Conservation (phyloP, 2,113 vertebrate genomes). For the Ptilorrhoa leucosticta region DNA sequence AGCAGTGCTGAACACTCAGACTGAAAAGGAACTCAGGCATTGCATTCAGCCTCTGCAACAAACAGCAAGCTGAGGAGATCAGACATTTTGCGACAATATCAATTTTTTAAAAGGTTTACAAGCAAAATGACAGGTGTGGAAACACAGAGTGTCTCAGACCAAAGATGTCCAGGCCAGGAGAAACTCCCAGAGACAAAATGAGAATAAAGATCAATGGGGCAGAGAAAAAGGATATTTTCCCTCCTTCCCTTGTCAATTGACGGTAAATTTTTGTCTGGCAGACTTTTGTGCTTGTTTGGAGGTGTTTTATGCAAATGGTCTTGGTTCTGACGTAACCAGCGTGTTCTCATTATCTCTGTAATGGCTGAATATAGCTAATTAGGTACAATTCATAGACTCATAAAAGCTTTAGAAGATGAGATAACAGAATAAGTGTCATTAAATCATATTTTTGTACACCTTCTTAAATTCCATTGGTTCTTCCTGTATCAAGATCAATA, state of each 20-base stretch:
- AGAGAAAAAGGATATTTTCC: not conserved
- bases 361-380: not conserved
- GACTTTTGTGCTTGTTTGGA: not conserved
- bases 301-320: not conserved
- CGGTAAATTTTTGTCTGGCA: not conserved
- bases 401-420: not conserved
- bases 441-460: not conserved
- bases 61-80: not conserved
- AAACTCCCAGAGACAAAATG: not conserved
- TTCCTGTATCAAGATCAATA: not conserved
- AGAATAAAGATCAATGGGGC: not conserved
- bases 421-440: not conserved
- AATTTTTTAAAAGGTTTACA: not conserved
- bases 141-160: not conserved
- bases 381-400: not conserved
- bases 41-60: not conserved
- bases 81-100: not conserved
- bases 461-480: not conserved
- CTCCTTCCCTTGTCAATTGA: not conserved
- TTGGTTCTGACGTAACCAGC: not conserved
- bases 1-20: not conserved
- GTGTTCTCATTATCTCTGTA: constrained; percentile 3
- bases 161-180: not conserved
- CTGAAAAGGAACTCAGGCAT: not conserved
- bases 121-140: not conserved